Conservation (phyloP, 1,140 invertebrate species). For the Drosophila sp. region DNA sequence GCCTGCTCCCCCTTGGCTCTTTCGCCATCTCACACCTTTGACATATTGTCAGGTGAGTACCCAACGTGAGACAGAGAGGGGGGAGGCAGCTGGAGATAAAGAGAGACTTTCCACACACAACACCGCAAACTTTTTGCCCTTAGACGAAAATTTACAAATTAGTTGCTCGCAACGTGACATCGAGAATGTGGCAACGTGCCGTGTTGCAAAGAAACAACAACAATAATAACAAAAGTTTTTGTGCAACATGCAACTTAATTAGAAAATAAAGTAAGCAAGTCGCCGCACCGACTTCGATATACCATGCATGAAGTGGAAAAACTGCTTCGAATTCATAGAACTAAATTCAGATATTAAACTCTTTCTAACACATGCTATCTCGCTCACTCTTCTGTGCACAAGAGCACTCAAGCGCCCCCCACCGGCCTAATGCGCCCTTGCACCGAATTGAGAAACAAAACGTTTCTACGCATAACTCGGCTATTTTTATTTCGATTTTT, state of each 20-base stretch:
- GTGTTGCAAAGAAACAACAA: slow-evolving; percentile 32
- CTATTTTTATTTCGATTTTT: too few relatives aligned
- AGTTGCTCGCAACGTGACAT: slow-evolving; percentile 78
- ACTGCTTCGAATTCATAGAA: too few relatives aligned
- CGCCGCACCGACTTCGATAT: too few relatives aligned
- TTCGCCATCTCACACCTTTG: slow-evolving; percentile 52
- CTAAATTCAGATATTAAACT: too few relatives aligned
- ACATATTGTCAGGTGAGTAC: slow-evolving; percentile 59
- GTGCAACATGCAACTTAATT: slow-evolving; percentile 67
- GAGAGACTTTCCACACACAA: slow-evolving; percentile 14
- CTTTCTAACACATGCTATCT: too few relatives aligned
- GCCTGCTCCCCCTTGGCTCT: slow-evolving; percentile 5
- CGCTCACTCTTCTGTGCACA: too few relatives aligned
- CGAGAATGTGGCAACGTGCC: slow-evolving; percentile 41
- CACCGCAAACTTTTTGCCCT: slow-evolving; percentile 54
- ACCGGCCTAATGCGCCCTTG: too few relatives aligned
- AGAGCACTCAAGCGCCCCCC: too few relatives aligned
- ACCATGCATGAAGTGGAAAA: too few relatives aligned
- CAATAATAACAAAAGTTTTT: slow-evolving; percentile 49
- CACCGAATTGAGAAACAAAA: too few relatives aligned
- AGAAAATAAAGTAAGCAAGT: slow-evolving; percentile 44
- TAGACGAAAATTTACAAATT: slow-evolving; percentile 77
- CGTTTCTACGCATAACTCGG: too few relatives aligned
- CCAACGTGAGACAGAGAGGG: slow-evolving; percentile 3
- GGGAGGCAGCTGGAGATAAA: background rate